phyloP scores from a whole-genome alignment of 2,797 vertebrate species.

The Lophius americanus region DNA sequence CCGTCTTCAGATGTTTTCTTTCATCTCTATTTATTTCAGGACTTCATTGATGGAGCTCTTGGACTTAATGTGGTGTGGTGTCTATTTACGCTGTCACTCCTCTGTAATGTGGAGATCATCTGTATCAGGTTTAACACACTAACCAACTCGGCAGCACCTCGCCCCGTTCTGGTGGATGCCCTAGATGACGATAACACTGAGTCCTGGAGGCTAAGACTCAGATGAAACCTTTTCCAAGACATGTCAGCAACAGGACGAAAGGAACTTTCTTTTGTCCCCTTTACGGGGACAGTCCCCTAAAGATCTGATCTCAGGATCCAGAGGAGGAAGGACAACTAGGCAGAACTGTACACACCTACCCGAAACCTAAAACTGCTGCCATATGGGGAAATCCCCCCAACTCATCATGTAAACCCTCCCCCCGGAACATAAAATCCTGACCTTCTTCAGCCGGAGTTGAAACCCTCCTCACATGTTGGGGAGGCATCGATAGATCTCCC shows the following conservation, averaged over 20 bases:
- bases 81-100: no score
- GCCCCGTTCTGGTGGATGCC: conserved; percentile 12
- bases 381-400: conserved; percentile 18
- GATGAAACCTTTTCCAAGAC: background rate
- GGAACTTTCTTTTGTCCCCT: background rate
- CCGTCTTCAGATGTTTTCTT: no score
- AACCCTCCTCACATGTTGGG: background rate
- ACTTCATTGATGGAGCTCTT: no score
- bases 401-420: conserved; percentile 1
- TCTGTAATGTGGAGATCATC: background rate
- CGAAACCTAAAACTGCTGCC: conserved; percentile 11
- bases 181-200: no score
- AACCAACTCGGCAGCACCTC: conserved; percentile 19
- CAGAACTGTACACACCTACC: background rate
- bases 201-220: conserved; percentile 11
- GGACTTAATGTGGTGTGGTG: no score
- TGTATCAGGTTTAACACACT: conserved; percentile 25
- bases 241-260: conserved; percentile 21
- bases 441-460: conserved; percentile 26
- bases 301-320: background rate
- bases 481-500: background rate
- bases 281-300: background rate
- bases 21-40: no score
- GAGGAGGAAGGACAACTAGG: conserved; percentile 10
- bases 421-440: background rate